A percentile compares a stretch with the other conserved stretches of the same genome.
phyloP scores from a whole-genome alignment of 2,888 invertebrate species.

The Aphidius colemani region DNA sequence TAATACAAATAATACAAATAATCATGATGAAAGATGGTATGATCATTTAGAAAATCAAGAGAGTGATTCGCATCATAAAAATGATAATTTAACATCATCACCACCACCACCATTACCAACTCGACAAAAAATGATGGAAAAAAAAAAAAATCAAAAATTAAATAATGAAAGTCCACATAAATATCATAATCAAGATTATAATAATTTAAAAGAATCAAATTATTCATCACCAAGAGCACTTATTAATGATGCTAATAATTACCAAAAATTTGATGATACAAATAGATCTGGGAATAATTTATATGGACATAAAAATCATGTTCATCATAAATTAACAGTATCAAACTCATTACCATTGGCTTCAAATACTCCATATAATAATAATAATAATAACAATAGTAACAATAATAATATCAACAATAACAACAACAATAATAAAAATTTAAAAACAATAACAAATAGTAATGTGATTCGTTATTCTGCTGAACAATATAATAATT shows the following conservation, averaged over 20 bases:
- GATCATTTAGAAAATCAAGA: constrained; percentile 62
- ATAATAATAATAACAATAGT: constrained; percentile 32
- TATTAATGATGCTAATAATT: constrained; percentile 49
- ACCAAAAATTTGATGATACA: constrained; percentile 53
- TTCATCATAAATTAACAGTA: constrained; percentile 56
- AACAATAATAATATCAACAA: too few relatives aligned
- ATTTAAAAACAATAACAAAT: constrained; percentile 46
- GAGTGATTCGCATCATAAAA: constrained; percentile 50
- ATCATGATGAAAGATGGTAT: constrained; percentile 51
- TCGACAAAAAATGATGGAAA: not conserved
- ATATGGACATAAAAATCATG: constrained; percentile 34
- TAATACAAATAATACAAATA: constrained; percentile 64
- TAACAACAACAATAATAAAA: too few relatives aligned
- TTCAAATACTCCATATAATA: constrained; percentile 49
- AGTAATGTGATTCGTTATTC: constrained; percentile 50
- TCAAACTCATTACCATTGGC: constrained; percentile 56
- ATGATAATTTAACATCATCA: constrained; percentile 43
- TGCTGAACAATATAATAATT: constrained; percentile 38
- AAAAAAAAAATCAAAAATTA: constrained; percentile 31
- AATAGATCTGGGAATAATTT: constrained; percentile 9
- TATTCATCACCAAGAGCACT: constrained; percentile 52
- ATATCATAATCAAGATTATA: constrained; percentile 48
- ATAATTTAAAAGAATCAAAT: constrained; percentile 47
- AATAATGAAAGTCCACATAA: constrained; percentile 47
- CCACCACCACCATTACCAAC: constrained; percentile 29